Evolutionary conservation across 1,140 invertebrate species (phyloP).

Genomic region (Macrobrachium nipponense): DNA sequence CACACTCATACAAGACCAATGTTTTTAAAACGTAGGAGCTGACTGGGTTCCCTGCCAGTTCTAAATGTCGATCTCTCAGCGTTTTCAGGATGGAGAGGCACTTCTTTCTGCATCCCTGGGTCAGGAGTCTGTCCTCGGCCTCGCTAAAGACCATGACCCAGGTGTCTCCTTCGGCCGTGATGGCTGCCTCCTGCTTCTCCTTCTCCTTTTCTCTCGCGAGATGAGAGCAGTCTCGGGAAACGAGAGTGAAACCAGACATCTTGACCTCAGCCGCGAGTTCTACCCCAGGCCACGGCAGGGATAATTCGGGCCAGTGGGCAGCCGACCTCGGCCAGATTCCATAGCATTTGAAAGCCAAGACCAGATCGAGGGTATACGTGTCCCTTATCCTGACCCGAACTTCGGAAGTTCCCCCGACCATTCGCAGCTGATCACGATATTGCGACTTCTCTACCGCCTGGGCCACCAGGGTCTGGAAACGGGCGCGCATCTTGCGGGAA

Average conservation of each 20-base stretch:
- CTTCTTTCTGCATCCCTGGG: constrained; percentile 87
- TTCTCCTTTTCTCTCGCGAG: constrained; percentile 62
- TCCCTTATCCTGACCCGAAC: constrained; percentile 74
- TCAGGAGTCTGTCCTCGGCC: constrained; percentile 90
- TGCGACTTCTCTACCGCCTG: constrained; percentile 75
- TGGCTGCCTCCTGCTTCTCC: constrained; percentile 64
- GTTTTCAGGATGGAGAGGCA: constrained; percentile 95
- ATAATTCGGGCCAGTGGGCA: constrained; percentile 75
- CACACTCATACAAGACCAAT: constrained; percentile 94
- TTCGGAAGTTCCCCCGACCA: constrained; percentile 75
- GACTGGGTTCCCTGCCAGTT: constrained; percentile 92
- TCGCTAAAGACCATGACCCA: constrained; percentile 96
- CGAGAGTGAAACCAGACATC: constrained; percentile 76
- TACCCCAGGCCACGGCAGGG: constrained; percentile 72
- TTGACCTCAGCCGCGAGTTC: constrained; percentile 75
- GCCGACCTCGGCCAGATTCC: constrained; percentile 77
- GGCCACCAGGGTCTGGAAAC: constrained; percentile 76
- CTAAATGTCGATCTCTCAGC: constrained; percentile 90
- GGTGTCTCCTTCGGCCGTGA: constrained; percentile 95
- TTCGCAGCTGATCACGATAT: constrained; percentile 74
- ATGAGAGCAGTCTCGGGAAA: constrained; percentile 72
- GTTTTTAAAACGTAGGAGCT: constrained; percentile 96
- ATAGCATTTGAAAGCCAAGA: constrained; percentile 75
- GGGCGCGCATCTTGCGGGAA: constrained; percentile 75
- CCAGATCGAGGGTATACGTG: constrained; percentile 72